Evolutionary conservation across 2,888 invertebrate genomes (phyloP), one percentile per base, ranked within the genome.

Genomic region (Caenorhabditis wallacei): DNA sequence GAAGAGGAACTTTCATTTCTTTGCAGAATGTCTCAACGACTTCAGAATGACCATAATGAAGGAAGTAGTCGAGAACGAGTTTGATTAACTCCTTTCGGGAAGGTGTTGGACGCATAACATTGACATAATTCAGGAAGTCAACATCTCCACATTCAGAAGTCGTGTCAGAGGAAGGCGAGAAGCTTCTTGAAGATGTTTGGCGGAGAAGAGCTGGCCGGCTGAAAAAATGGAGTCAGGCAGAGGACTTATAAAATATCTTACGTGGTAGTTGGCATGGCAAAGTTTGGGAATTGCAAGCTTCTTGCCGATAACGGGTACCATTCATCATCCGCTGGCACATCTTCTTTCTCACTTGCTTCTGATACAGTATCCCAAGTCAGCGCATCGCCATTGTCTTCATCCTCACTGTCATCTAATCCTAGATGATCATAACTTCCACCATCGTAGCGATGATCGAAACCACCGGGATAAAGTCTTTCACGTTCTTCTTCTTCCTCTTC

Each of bases 291-390:
- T 66, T 11, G 48, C 4, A 20, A 16, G n/a, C 37, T 24, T 43
- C 80, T 57, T n/a, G 48, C 18, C 1, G n/a, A 11, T 53, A 80
- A 20, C 46, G 80, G 80, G 18, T 51, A 80, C 80, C 80, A 80
- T 13, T 71, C 66, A n/a, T 80, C 80, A 2, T 61, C 66, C 11
- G 16, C 59, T 11, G 16, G n/a, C 22, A 35, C 20, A 10, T 18
- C 20, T 7, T 57, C 53, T 16, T 2, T 20, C 22, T 51, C 72
- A 61, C 78, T 69, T 18, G 46, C 40, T 7, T 59, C 59, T 35
- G 78, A 78, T n/a, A 51, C 2, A 3, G 71, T 56, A 20, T 80
- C 80, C 80, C 80, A 80, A 7, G 80, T 80, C 72, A 71, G 37
- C 7, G 64, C 72, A 53, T 79, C 76, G 5, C 57, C 54, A 13